These are phyloP conservation scores for Actias luna DNA, from an alignment of 2,888 invertebrate species.

Conservation along the genomic window DNA sequence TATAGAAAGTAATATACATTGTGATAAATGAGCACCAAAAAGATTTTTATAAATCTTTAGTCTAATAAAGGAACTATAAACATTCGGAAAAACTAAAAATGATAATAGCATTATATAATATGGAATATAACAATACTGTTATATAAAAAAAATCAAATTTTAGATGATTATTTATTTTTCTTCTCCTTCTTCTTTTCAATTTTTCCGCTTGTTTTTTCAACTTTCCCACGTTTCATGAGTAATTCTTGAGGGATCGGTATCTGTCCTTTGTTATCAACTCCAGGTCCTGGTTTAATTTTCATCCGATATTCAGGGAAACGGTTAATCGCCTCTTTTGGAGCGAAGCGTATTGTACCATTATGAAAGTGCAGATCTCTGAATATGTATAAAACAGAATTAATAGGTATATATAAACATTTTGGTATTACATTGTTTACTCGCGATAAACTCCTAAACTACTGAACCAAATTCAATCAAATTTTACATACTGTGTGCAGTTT, in stretches of 20 bases:
- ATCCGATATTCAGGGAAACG: slow-evolving; percentile 18
- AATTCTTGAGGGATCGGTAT: slow-evolving; percentile 39
- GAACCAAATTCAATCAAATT: no score
- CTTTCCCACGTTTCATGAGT: slow-evolving; percentile 12
- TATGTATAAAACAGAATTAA: background rate
- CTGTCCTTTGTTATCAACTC: slow-evolving; percentile 43
- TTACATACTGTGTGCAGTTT: no score
- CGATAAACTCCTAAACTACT: no score
- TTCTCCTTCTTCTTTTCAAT: background rate
- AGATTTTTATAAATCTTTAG: no score
- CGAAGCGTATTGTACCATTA: slow-evolving; percentile 19
- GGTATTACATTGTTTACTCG: no score
- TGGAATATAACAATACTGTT: background rate
- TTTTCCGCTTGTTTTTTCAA: background rate
- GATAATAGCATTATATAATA: background rate
- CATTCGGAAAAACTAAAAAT: background rate
- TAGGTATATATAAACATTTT: no score
- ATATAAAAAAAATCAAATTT: no score
- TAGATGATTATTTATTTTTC: background rate
- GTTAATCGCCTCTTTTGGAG: slow-evolving; percentile 11
- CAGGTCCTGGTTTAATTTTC: slow-evolving; percentile 41
- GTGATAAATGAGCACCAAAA: no score
- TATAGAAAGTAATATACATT: no score
- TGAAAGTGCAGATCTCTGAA: slow-evolving; percentile 24
- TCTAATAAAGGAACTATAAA: background rate